phyloP scores from a whole-genome alignment of 2,888 invertebrate genomes.

The Mactromeris polynyma region DNA sequence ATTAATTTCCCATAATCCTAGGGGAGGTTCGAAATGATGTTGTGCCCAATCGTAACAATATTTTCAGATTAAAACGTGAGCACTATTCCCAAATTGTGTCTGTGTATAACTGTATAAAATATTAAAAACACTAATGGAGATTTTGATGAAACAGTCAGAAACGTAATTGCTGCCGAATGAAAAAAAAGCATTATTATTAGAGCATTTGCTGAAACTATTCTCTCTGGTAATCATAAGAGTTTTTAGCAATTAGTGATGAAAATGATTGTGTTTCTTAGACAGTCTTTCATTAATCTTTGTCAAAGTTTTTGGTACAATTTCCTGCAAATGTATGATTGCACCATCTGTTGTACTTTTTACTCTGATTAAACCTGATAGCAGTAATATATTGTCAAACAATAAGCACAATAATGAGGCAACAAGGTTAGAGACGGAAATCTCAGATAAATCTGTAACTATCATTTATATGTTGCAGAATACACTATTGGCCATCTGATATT shows the following conservation, averaged over 20 bases:
- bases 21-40: constrained; percentile 45
- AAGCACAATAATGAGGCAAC: not conserved
- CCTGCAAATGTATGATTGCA: constrained; percentile 19
- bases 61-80: constrained; percentile 57
- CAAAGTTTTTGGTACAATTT: constrained; percentile 25
- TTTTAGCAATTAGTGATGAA: constrained; percentile 59
- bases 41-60: constrained; percentile 42
- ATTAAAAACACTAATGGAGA: constrained; percentile 61
- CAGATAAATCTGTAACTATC: not conserved
- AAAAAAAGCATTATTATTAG: constrained; percentile 51
- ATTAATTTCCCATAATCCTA: constrained; percentile 54
- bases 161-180: constrained; percentile 54
- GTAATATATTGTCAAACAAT: not conserved
- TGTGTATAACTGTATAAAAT: constrained; percentile 50
- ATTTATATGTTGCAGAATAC: not conserved
- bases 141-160: constrained; percentile 41
- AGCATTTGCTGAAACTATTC: constrained; percentile 37
- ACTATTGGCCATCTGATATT: no score
- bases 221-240: constrained; percentile 42
- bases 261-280: constrained; percentile 55
- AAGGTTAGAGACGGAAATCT: not conserved
- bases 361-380: not conserved
- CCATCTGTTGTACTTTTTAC: constrained; percentile 21
- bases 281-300: constrained; percentile 52
- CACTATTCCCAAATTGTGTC: constrained; percentile 58